Base-by-base conservation (phyloP, 2,888 invertebrate species). In the Itoplectis maculator region DNA sequence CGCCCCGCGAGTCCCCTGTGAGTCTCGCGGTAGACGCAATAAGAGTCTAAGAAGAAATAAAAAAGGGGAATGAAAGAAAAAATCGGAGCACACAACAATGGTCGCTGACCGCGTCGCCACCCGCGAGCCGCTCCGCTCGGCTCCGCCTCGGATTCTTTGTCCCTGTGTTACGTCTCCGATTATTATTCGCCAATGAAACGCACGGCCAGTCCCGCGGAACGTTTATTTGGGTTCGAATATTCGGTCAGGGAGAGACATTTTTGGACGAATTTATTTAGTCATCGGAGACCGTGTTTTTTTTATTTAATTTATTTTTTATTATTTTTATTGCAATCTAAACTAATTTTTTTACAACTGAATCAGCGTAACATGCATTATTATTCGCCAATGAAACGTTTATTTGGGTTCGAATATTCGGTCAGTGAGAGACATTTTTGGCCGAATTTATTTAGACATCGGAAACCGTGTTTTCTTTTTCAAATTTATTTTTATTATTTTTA, bases 91-190 rank as follows among this genome's bases (percentile, higher is more conserved):
- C 29, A 82, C 79, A 61, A 69, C 69, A 51, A 66, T 70, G 78
- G 42, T n/a, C 20, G 15, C 42, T 37, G 73, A 13, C 51, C 45
- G n/a, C n/a, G 75, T 79, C 74, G 75, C 65, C 59, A 68, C 70
- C 65, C 70, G 20, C 29, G 40, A 29, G 29, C 29, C n/a, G n/a
- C 61, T 23, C 35, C 23, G 56, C 35, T 63, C 42, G 68, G 61
- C 6, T 70, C 56, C 42, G 68, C 54, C 6, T 70, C 56, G 68
- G 18, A 45, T 56, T 81, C 61, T 61, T 63, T 65, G 49, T 66
- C 47, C n/a, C 7, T 40, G 51, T 72, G 81, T 83, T 83, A 68
- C 68, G 79, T 83, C 81, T 83, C n/a, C n/a, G 79, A 83, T 83
- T 79, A 78, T 75, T 59, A 76, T 75, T 61, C 23, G 54, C 79